phyloP scores from a whole-genome alignment of 2,113 vertebrate genomes.

The Antennarius striatus region DNA sequence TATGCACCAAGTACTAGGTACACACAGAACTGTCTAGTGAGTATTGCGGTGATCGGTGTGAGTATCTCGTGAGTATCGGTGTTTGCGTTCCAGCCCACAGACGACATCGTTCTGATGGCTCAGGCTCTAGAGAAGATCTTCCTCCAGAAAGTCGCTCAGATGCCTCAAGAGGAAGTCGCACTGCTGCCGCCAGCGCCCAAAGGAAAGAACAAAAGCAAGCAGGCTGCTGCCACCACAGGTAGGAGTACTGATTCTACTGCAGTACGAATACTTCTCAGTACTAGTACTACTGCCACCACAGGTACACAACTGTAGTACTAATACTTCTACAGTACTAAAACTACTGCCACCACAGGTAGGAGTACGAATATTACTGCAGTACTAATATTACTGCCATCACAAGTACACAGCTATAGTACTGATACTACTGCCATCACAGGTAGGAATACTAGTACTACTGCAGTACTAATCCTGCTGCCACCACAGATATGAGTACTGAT shows the following conservation, averaged over 20 bases:
- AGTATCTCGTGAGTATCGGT: too few species aligned
- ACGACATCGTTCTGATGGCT: constrained; percentile 95
- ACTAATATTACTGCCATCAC: too few species aligned
- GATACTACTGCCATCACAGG: background rate
- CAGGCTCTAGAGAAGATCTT: constrained; percentile 94
- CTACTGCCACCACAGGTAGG: too few species aligned
- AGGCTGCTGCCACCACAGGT: constrained; percentile 83
- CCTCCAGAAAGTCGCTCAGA: constrained; percentile 92
- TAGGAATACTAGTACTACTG: background rate
- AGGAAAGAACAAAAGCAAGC: constrained; percentile 92
- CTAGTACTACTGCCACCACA: background rate
- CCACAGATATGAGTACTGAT: background rate
- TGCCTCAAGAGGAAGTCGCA: constrained; percentile 91
- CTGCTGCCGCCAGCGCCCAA: constrained; percentile 85
- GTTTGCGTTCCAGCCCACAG: constrained; percentile 86
- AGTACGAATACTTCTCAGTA: background rate
- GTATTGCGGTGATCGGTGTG: too few species aligned
- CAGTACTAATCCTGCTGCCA: background rate
- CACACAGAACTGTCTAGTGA: too few species aligned
- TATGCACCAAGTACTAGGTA: too few species aligned
- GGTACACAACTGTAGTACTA: background rate
- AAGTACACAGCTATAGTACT: too few species aligned
- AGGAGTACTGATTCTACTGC: constrained; percentile 1
- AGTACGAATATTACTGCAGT: too few species aligned
- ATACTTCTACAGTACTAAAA: too few species aligned